Evolutionary conservation across 2,797 vertebrate species (phyloP), one percentile per base, ranked within the genome.

Genomic region (Garrulus glandarius): DNA sequence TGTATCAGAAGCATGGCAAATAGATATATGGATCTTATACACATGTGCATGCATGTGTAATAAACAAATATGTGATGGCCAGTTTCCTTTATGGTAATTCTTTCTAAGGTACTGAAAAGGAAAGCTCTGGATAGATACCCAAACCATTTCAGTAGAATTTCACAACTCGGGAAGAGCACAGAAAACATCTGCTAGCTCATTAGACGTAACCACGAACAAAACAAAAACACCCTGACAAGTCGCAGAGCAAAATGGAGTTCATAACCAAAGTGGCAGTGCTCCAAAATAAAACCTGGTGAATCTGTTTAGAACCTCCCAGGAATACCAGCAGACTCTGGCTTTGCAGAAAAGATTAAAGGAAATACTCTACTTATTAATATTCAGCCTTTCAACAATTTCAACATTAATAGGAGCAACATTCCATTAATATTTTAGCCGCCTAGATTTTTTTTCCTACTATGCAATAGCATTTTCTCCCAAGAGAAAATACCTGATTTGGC

Each of bases 31-130:
- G 16, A 74, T 43, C 71, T 92, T 84, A 68, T 20, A 37, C 22
- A 60, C 0, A 0, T 26, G n/a, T 39, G 10, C 18, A 2, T 41
- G 24, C 4, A 13, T 2, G 2, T 67, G n/a, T n/a, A 47, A 84
- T 18, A 71, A 72, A 74, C 19, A 52, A 85, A 83, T 0, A 1
- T 4, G 5, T 7, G 19, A 53, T 19, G n/a, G 30, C 13, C 50
- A 50, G 23, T 43, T 82, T 79, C 34, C 8, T 84, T 41, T 26
- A 15, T 9, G 10, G 60, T 10, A 70, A 72, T 55, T 69, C 49
- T 50, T 89, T 49, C 46, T 56, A 52, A 59, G 27, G 27, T 75
- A 34, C 23, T 27, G 23, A 68, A 79, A 71, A 72, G 22, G 36
- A 56, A 84, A 49, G 26, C 50, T 76, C 46, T 82, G 59, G 26